Percentiles rank a stretch among this genome's conserved stretches.
These are phyloP conservation scores for Pogonocherus hispidulus DNA, from an alignment of 2,888 invertebrate genomes.

Conservation along the genomic window DNA sequence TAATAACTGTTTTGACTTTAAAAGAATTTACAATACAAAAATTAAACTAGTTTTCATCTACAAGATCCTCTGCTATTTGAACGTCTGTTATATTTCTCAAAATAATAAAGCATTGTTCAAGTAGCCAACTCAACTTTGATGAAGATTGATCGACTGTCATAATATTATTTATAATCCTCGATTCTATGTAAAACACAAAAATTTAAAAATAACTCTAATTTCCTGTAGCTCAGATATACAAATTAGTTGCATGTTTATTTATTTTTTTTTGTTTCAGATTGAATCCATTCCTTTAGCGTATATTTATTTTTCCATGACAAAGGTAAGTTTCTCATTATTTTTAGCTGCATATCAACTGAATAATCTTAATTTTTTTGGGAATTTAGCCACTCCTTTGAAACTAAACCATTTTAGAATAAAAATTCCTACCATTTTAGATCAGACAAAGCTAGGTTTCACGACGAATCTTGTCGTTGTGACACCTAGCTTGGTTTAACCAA, in stretches of 20 bases:
- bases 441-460: too few relatives aligned
- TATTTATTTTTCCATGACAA: neutral
- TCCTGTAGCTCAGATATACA: neutral
- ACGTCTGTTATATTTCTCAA: neutral
- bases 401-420: too few relatives aligned
- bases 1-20: too few relatives aligned
- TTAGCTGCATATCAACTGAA: too few relatives aligned
- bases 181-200: conserved; percentile 4
- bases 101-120: conserved; percentile 5
- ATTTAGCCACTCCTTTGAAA: too few relatives aligned
- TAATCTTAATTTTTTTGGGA: too few relatives aligned
- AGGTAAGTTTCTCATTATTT: neutral
- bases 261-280: neutral
- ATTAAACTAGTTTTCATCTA: too few relatives aligned
- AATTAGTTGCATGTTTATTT: conserved; percentile 9
- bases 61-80: neutral
- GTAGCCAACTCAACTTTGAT: conserved; percentile 8
- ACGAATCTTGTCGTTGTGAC: too few relatives aligned
- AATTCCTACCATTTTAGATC: too few relatives aligned
- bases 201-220: conserved; percentile 12
- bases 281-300: neutral
- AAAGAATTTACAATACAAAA: too few relatives aligned
- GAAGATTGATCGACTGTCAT: conserved; percentile 27
- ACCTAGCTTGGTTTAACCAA: too few relatives aligned
- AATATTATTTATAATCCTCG: conserved; percentile 17